A percentile compares a stretch with the other conserved stretches of the same genome.
phyloP scores from a whole-genome alignment of 1,140 invertebrate genomes.

The Drosophila tani region DNA sequence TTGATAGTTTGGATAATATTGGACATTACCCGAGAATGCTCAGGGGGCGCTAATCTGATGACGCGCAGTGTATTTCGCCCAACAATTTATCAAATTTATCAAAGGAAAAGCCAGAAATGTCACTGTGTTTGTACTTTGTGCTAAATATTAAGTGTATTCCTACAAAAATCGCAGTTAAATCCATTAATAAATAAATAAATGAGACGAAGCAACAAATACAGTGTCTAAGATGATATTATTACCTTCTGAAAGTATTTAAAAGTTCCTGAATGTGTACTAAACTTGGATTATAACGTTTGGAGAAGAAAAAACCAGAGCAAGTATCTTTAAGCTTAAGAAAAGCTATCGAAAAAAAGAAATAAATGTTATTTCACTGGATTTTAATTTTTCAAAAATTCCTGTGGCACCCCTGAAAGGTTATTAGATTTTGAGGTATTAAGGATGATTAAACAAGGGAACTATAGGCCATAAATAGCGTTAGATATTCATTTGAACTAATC shows the following conservation, averaged over 20 bases:
- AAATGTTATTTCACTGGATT: too few relatives aligned
- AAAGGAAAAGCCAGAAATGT: slow-evolving; percentile 1
- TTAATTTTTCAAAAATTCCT: too few relatives aligned
- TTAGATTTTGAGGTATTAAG: too few relatives aligned
- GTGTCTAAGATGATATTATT: background rate
- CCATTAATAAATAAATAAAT: slow-evolving; percentile 1
- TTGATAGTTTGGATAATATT: too few relatives aligned
- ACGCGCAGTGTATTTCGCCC: too few relatives aligned
- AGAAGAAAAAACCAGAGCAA: background rate
- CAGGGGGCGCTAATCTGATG: too few relatives aligned
- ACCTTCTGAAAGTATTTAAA: background rate
- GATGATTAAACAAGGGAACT: too few relatives aligned
- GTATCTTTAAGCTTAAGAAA: background rate
- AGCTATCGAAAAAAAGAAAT: too few relatives aligned
- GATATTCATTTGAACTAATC: too few relatives aligned
- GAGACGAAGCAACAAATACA: background rate
- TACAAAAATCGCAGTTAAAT: background rate
- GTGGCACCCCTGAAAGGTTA: too few relatives aligned
- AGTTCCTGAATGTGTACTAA: background rate
- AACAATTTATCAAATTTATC: slow-evolving; percentile 18
- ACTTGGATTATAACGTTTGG: slow-evolving; percentile 1
- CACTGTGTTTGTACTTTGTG: slow-evolving; percentile 3
- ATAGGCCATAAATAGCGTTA: too few relatives aligned
- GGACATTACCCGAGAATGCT: too few relatives aligned
- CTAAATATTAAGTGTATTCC: slow-evolving; percentile 1